Percentiles rank a stretch among this genome's conserved stretches.
These are phyloP conservation scores for Drosophila picticornis DNA, from an alignment of 2,888 invertebrate species.

Conservation along the genomic window DNA sequence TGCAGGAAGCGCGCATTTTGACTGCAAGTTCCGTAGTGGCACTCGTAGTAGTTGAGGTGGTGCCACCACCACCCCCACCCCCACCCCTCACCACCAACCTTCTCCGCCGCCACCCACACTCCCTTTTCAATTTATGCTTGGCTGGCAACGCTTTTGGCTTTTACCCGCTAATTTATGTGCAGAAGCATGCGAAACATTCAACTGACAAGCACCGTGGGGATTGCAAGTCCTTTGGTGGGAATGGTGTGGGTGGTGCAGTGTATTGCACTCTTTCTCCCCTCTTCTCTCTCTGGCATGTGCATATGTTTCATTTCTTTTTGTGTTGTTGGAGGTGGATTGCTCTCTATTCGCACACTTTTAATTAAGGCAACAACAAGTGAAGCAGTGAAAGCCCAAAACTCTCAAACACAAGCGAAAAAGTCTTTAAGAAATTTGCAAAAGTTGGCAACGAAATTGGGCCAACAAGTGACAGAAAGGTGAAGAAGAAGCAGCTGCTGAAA, in stretches of 20 bases:
- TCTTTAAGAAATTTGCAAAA: conserved; percentile 59
- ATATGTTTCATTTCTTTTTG: conserved; percentile 18
- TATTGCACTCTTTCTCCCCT: conserved; percentile 41
- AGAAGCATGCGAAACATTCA: conserved; percentile 62
- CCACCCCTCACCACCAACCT: background rate
- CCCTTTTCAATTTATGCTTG: conserved; percentile 58
- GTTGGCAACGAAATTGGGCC: conserved; percentile 55
- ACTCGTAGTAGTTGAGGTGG: conserved; percentile 17
- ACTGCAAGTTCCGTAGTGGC: conserved; percentile 46
- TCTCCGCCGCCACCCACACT: background rate
- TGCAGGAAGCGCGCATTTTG: conserved; percentile 68
- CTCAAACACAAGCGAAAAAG: conserved; percentile 15
- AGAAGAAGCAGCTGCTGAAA: conserved; percentile 7
- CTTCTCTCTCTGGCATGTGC: conserved; percentile 36
- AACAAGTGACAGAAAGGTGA: conserved; percentile 21
- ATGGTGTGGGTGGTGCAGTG: background rate
- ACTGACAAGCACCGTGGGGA: conserved; percentile 36
- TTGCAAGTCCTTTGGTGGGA: background rate
- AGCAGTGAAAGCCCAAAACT: conserved; percentile 20
- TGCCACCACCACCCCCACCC: background rate
- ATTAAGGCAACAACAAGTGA: conserved; percentile 43
- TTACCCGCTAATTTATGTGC: conserved; percentile 76
- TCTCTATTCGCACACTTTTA: conserved; percentile 39
- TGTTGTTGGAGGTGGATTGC: background rate
- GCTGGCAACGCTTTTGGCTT: conserved; percentile 70